Evolutionary conservation across 2,113 vertebrate genomes (phyloP).

Genomic region (Ariopsis seemanni): DNA sequence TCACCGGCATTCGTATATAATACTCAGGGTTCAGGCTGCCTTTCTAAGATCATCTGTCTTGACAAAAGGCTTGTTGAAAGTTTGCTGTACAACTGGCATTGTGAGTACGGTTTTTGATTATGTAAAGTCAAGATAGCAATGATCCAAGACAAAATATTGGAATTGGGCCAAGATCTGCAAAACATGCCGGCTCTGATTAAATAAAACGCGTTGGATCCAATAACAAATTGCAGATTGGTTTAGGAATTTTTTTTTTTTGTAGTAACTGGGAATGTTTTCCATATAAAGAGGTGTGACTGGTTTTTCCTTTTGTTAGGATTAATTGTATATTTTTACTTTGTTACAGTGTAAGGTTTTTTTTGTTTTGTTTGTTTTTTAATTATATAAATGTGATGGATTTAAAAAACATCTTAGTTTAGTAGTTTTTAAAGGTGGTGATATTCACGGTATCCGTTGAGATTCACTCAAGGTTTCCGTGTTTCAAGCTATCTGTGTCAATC

Average conservation of each 20-base stretch:
- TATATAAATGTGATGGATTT: not conserved
- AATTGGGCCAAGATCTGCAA: not conserved
- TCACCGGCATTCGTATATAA: not conserved
- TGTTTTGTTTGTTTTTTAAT: too few relatives aligned
- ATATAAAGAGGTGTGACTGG: not conserved
- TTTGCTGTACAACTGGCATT: not conserved
- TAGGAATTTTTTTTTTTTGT: not conserved
- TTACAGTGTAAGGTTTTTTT: not conserved
- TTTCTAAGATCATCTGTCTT: not conserved
- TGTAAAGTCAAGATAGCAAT: not conserved
- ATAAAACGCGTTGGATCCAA: not conserved
- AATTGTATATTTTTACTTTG: not conserved
- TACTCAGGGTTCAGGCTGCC: not conserved
- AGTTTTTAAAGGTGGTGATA: not conserved
- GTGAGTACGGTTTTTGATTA: not conserved
- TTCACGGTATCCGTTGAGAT: not conserved
- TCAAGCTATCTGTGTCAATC: not conserved
- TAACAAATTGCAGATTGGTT: not conserved
- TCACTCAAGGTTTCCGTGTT: not conserved
- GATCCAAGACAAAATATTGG: not conserved
- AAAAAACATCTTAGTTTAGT: not conserved
- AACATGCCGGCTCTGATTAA: not conserved
- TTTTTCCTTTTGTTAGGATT: not conserved
- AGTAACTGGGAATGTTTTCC: not conserved
- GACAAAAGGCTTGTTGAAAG: not conserved